These are phyloP conservation scores for Drymodes brunneopygia DNA, from an alignment of 2,113 vertebrate genomes.

Conservation along the genomic window DNA sequence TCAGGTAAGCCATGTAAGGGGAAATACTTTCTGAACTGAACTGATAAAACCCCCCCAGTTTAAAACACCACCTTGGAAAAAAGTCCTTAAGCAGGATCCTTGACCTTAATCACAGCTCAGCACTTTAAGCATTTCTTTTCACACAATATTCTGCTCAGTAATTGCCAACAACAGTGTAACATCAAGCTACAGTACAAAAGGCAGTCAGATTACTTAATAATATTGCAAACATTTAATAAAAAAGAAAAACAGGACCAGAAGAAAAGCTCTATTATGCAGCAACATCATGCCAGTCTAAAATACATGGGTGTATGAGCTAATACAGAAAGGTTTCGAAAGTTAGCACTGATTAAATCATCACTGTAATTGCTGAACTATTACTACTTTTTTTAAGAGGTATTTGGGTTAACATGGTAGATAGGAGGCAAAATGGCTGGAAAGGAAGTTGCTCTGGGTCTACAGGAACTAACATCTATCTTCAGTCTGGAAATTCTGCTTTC, in stretches of 20 bases:
- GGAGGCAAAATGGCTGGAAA: background rate
- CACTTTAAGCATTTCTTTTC: background rate
- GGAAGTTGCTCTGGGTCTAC: background rate
- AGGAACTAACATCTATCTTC: background rate
- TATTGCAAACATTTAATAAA: background rate
- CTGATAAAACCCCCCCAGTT: background rate
- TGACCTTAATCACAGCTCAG: background rate
- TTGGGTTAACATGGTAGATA: background rate
- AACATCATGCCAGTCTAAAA: background rate
- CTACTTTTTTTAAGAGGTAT: background rate
- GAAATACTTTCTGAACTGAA: background rate
- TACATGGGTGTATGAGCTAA: accelerated
- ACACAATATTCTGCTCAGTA: background rate
- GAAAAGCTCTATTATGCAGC: background rate
- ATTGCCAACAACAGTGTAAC: background rate
- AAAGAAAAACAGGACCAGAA: background rate
- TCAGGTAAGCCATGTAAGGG: background rate
- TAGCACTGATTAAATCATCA: background rate
- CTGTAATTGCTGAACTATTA: background rate
- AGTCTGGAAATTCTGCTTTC: background rate
- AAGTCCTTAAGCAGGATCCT: background rate
- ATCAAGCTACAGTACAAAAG: background rate
- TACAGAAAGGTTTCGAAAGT: background rate
- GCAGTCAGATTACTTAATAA: background rate
- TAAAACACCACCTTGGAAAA: background rate